phyloP scores from a whole-genome alignment of 2,888 invertebrate genomes.

The Oscheius sp. region DNA sequence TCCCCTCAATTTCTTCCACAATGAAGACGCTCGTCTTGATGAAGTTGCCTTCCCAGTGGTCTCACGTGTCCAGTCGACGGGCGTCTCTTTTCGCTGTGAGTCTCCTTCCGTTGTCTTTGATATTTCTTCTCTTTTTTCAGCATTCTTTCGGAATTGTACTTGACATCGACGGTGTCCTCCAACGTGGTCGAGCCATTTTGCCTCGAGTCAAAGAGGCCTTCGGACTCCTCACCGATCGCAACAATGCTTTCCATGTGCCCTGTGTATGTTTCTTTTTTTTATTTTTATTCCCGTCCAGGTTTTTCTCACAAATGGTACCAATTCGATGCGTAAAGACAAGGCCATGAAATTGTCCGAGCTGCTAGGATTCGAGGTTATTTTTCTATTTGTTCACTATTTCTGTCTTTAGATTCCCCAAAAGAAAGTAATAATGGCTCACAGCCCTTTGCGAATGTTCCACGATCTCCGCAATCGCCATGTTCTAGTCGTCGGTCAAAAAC shows the following conservation, averaged over 20 bases:
- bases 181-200: slow-evolving; percentile 78
- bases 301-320: slow-evolving; percentile 81
- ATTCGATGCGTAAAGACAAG: slow-evolving; percentile 77
- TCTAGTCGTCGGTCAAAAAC: slow-evolving; percentile 79
- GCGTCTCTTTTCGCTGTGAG: background rate
- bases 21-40: background rate
- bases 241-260: slow-evolving; percentile 79
- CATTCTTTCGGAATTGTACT: slow-evolving; percentile 79
- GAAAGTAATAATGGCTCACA: slow-evolving; percentile 81
- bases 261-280: slow-evolving; percentile 71
- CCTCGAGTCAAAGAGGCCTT: slow-evolving; percentile 79
- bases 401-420: slow-evolving; percentile 76
- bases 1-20: too few relatives aligned
- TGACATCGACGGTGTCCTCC: slow-evolving; percentile 81
- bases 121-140: slow-evolving; percentile 32
- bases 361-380: slow-evolving; percentile 78
- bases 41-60: background rate
- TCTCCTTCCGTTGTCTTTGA: background rate
- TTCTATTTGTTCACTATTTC: background rate
- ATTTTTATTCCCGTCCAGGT: slow-evolving; percentile 45
- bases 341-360: slow-evolving; percentile 79
- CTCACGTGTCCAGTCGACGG: background rate
- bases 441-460: slow-evolving; percentile 79
- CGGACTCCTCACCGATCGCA: slow-evolving; percentile 76
- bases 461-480: slow-evolving; percentile 79